Percentiles rank a stretch among this genome's conserved stretches.
Conservation (phyloP, 2,888 invertebrate genomes). For the Acanthopleura granulata region DNA sequence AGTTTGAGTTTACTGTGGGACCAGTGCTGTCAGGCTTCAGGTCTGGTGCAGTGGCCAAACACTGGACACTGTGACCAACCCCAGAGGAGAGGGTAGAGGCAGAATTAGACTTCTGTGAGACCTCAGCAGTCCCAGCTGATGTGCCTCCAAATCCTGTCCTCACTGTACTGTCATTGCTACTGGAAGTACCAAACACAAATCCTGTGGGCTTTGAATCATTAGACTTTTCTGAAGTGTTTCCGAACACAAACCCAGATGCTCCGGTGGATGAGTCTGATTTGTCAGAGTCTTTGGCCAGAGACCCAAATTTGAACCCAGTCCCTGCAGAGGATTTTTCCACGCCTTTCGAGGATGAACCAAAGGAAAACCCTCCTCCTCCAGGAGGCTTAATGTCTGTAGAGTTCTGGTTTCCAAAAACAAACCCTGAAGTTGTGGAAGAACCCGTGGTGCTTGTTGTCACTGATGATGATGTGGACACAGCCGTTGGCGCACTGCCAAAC, state of each 20-base stretch:
- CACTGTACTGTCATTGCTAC: not conserved
- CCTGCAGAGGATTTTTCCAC: not conserved
- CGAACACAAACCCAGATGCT: no score
- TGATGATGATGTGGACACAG: no score
- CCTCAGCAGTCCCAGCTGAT: not conserved
- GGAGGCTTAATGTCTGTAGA: no score
- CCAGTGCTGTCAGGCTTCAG: not conserved
- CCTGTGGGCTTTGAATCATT: not conserved
- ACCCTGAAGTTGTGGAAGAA: no score
- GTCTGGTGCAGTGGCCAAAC: not conserved
- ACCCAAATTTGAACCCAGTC: not conserved
- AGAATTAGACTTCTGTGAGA: not conserved
- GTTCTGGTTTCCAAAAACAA: no score
- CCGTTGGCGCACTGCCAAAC: no score
- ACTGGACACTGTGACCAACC: not conserved
- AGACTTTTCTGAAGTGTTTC: not conserved
- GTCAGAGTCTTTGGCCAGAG: no score
- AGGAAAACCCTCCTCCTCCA: no score
- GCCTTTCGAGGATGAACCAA: no score
- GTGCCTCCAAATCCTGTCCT: not conserved
- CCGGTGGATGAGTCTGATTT: no score
- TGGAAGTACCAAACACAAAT: not conserved
- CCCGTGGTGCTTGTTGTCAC: no score
- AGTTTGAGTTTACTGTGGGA: not conserved
- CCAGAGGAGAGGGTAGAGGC: not conserved